Conservation (phyloP, 2,113 vertebrate species). For the Grammatotria lemairii region DNA sequence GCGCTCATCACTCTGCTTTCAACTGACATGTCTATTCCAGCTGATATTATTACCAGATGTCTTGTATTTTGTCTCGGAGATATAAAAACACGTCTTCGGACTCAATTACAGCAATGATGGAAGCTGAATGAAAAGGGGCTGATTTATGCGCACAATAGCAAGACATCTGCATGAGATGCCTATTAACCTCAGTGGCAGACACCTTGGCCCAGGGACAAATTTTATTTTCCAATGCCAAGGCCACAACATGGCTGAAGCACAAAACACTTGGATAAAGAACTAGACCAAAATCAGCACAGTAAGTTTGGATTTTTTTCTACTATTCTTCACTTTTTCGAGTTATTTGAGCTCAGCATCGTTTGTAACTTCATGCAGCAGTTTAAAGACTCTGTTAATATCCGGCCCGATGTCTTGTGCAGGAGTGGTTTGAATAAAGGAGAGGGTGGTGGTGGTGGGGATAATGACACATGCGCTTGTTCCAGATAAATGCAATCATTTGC, state of each 20-base stretch:
- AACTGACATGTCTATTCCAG: constrained; percentile 51
- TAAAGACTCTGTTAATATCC: not conserved
- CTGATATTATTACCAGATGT: constrained; percentile 72
- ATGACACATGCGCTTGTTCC: constrained; percentile 29
- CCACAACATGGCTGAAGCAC: not conserved
- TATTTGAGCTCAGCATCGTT: not conserved
- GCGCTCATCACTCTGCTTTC: constrained; percentile 53
- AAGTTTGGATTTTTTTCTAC: not conserved
- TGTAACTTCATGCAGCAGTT: not conserved
- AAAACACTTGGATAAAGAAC: not conserved
- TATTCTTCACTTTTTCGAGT: not conserved
- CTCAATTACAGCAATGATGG: constrained; percentile 67
- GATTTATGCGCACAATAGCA: constrained; percentile 60
- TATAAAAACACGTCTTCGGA: constrained; percentile 54
- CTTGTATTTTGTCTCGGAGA: constrained; percentile 64
- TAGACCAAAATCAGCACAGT: not conserved
- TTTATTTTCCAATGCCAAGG: constrained; percentile 50
- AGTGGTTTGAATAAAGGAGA: constrained; percentile 2
- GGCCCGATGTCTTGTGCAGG: constrained; percentile 1
- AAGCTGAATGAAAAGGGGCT: constrained; percentile 59
- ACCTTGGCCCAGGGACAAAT: constrained; percentile 47
- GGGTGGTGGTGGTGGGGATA: not conserved
- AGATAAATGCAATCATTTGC: constrained; percentile 25
- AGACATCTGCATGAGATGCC: constrained; percentile 66
- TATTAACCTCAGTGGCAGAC: constrained; percentile 58